These are phyloP conservation scores for Chrysolina oricalcia DNA, from an alignment of 2,888 invertebrate genomes.

Conservation along the genomic window DNA sequence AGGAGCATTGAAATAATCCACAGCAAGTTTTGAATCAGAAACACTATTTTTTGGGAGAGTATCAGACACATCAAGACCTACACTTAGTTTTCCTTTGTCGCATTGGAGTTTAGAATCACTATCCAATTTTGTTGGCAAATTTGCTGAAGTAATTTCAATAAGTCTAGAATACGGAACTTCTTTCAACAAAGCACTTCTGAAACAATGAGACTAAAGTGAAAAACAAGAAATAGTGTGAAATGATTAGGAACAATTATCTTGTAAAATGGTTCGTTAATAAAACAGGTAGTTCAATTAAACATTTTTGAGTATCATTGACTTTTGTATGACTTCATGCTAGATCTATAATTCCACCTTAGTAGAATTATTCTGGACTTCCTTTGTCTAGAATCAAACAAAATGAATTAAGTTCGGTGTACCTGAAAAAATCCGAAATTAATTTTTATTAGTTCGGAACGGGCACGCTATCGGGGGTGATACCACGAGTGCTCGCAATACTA, in stretches of 20 bases:
- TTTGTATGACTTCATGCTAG: too few species aligned
- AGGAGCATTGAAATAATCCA: conserved; percentile 79
- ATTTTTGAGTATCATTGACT: too few species aligned
- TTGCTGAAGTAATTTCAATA: conserved; percentile 78
- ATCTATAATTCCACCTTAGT: too few species aligned
- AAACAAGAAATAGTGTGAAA: neutral
- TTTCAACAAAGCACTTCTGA: conserved; percentile 64
- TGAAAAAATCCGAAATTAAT: too few species aligned
- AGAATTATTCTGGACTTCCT: too few species aligned
- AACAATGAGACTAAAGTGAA: neutral
- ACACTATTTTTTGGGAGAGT: conserved; percentile 84
- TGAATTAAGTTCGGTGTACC: too few species aligned
- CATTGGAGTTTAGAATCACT: conserved; percentile 82
- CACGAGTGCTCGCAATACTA: too few species aligned
- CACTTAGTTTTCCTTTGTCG: conserved; percentile 68
- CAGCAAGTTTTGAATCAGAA: conserved; percentile 88
- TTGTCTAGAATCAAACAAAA: too few species aligned
- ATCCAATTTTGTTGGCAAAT: conserved; percentile 76
- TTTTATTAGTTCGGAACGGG: too few species aligned
- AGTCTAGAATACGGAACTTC: conserved; percentile 89
- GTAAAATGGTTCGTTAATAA: neutral
- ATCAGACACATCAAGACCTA: conserved; percentile 72
- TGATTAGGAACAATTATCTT: neutral
- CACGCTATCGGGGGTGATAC: too few species aligned
- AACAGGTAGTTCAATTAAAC: neutral